Percentiles rank a stretch among this genome's conserved stretches.
phyloP scores from a whole-genome alignment of 2,113 vertebrate genomes.

The Daboia siamensis region DNA sequence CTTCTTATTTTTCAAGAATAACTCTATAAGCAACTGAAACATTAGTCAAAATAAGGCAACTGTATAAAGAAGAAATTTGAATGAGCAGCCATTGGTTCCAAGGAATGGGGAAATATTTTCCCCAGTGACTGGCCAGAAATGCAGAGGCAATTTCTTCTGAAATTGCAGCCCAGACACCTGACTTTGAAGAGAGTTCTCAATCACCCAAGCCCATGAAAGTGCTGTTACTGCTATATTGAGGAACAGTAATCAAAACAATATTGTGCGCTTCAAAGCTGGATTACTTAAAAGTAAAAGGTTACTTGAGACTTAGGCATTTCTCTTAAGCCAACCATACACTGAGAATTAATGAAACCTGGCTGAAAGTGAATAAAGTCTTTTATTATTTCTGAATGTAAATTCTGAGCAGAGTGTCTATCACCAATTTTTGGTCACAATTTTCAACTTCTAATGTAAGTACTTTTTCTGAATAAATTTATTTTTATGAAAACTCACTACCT shows the following conservation, averaged over 20 bases:
- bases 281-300: not conserved
- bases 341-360: not conserved
- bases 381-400: not conserved
- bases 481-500: too few species aligned
- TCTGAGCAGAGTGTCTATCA: not conserved
- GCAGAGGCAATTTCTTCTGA: not conserved
- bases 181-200: not conserved
- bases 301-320: not conserved
- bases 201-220: not conserved
- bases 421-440: not conserved
- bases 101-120: not conserved
- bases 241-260: not conserved
- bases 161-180: not conserved
- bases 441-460: too few species aligned
- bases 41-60: not conserved
- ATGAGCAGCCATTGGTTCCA: not conserved
- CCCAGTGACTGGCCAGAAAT: not conserved
- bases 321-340: not conserved
- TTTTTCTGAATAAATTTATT: too few species aligned
- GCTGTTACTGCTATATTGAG: not conserved
- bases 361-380: not conserved
- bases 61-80: not conserved
- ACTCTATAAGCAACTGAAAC: not conserved
- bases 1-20: not conserved
- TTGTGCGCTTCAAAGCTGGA: not conserved